phyloP scores from a whole-genome alignment of 64 coral and sea anemone genomes.

The Cladopsammia gracilis region DNA sequence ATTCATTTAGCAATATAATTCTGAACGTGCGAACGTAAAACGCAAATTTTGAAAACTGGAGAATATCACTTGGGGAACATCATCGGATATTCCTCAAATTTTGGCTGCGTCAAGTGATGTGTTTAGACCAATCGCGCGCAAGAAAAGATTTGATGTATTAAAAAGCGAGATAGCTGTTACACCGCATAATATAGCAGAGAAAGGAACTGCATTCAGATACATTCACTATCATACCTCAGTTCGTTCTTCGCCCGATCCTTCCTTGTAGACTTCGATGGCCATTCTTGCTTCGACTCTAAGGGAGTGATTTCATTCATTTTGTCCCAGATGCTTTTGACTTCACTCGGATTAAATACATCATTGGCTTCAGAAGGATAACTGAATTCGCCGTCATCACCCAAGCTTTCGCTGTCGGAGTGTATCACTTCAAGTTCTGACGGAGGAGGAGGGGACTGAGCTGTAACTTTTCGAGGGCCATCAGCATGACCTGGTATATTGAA shows the following conservation, averaged over 20 bases:
- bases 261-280: not conserved
- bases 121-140: too few species aligned
- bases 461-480: not conserved
- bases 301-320: not conserved
- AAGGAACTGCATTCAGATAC: not conserved
- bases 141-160: too few species aligned
- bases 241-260: not conserved
- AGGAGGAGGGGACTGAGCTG: not conserved
- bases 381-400: not conserved
- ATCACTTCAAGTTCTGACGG: not conserved
- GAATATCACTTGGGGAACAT: too few species aligned
- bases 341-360: not conserved
- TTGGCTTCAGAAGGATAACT: not conserved
- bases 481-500: not conserved
- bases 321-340: constrained; percentile 11
- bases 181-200: not conserved
- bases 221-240: not conserved
- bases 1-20: too few species aligned
- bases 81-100: too few species aligned
- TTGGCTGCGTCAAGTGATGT: too few species aligned
- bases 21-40: too few species aligned
- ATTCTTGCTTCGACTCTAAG: not conserved
- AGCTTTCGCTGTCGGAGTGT: not conserved
- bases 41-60: too few species aligned
- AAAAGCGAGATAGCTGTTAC: too few species aligned